Evolutionary conservation across 2,797 vertebrate species (phyloP).

Genomic region (Coregonus suidteri): DNA sequence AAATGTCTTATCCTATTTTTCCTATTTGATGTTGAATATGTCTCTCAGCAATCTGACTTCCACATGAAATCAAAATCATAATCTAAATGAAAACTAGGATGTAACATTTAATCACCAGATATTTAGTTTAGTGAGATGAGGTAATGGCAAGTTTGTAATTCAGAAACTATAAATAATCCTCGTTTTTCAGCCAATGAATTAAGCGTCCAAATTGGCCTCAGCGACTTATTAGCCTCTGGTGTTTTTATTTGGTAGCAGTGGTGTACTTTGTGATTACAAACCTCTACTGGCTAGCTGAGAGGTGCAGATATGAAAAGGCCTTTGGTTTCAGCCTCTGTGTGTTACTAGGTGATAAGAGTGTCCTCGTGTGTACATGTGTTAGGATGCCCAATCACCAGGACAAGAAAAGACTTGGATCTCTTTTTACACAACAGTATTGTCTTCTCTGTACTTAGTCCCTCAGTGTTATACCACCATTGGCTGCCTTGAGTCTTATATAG

Average conservation of each 20-base stretch:
- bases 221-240: slow-evolving; percentile 52
- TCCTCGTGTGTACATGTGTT: slow-evolving; percentile 62
- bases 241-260: slow-evolving; percentile 62
- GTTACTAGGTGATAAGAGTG: slow-evolving; percentile 71
- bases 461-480: slow-evolving; percentile 55
- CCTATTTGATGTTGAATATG: slow-evolving; percentile 18
- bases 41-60: background rate
- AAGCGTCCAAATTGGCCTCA: slow-evolving; percentile 39
- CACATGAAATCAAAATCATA: background rate
- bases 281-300: slow-evolving; percentile 69
- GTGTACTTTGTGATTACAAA: slow-evolving; percentile 33
- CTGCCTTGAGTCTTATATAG: slow-evolving; percentile 15
- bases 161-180: too few relatives aligned
- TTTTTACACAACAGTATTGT: slow-evolving; percentile 70
- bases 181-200: slow-evolving; percentile 57
- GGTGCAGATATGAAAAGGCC: slow-evolving; percentile 65
- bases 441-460: slow-evolving; percentile 55
- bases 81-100: too few relatives aligned
- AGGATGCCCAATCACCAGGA: slow-evolving; percentile 61
- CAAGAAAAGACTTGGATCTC: slow-evolving; percentile 66
- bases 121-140: slow-evolving; percentile 47
- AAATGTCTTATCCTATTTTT: slow-evolving; percentile 27
- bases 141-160: slow-evolving; percentile 35
- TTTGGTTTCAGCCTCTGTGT: slow-evolving; percentile 53
- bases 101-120: slow-evolving; percentile 7